Evolutionary conservation across 37 sponge, comb jelly and placozoan genomes (phyloP).

Genomic region (Haliclona indistincta): DNA sequence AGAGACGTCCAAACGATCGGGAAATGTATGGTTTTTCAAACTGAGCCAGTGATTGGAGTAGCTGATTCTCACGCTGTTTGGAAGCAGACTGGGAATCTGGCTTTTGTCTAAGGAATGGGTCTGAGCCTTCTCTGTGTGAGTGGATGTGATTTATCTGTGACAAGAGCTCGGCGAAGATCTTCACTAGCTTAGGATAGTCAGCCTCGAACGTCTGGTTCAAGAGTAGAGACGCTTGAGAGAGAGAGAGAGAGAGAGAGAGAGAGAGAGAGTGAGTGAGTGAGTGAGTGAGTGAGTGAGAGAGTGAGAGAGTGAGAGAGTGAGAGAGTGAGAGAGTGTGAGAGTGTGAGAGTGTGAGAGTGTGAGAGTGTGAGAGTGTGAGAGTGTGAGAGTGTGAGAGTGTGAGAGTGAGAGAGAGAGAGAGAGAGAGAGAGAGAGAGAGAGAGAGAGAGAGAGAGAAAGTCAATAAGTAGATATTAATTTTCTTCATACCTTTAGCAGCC

Average conservation of each 20-base stretch:
- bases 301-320: neutral
- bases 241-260: neutral
- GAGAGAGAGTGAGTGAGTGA: neutral
- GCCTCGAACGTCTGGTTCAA: conserved; percentile 85
- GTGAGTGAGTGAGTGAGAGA: neutral
- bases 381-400: conserved; percentile 53
- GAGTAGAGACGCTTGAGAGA: conserved; percentile 62
- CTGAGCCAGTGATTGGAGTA: conserved; percentile 70
- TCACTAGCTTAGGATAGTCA: conserved; percentile 89
- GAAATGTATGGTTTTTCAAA: conserved; percentile 92
- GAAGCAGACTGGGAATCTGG: neutral
- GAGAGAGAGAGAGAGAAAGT: too few species aligned
- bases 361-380: too few species aligned
- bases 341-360: too few species aligned
- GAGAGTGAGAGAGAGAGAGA: too few species aligned
- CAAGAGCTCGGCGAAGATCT: conserved; percentile 72
- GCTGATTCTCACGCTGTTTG: conserved; percentile 44
- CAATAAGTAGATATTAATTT: neutral
- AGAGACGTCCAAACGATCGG: conserved; percentile 76
- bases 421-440: too few species aligned
- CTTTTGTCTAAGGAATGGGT: neutral
- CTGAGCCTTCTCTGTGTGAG: too few species aligned
- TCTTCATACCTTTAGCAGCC: conserved; percentile 67
- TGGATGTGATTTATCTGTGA: conserved; percentile 50
- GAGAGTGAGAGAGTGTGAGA: neutral